Conservation (phyloP, 2,888 invertebrate species). For the Drosophila trichaetosa region DNA sequence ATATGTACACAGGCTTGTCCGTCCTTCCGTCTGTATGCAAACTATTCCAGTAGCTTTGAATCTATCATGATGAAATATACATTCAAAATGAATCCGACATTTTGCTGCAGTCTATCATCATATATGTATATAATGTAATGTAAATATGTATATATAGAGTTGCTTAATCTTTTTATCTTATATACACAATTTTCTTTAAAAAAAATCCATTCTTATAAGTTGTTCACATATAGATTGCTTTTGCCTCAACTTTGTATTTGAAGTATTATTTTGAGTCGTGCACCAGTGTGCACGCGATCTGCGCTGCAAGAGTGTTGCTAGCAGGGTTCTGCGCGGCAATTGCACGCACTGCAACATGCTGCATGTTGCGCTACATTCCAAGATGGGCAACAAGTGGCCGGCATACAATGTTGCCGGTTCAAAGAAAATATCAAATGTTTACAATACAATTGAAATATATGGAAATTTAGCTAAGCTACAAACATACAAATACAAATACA, state of each 20-base stretch:
- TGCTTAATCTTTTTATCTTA: too few species aligned
- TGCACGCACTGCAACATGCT: constrained; percentile 24
- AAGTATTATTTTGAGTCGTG: neutral
- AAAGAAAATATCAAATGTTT: neutral
- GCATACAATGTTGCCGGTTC: constrained; percentile 25
- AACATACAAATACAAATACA: neutral
- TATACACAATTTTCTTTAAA: too few species aligned
- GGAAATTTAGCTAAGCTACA: neutral
- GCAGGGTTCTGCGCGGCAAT: neutral
- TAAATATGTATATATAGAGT: too few species aligned
- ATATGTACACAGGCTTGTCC: neutral
- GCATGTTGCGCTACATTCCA: constrained; percentile 38
- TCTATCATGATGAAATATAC: neutral
- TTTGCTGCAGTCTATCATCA: neutral
- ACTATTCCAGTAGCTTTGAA: neutral
- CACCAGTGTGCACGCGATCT: constrained; percentile 47
- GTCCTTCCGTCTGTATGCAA: neutral
- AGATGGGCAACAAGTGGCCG: constrained; percentile 63
- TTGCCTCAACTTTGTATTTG: neutral
- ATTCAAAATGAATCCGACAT: neutral
- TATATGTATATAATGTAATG: too few species aligned
- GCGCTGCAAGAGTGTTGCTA: constrained; percentile 10
- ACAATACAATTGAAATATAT: neutral
- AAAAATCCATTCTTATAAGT: neutral
- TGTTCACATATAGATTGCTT: neutral